Percentiles rank a stretch among this genome's conserved stretches.
Evolutionary conservation across 2,888 invertebrate genomes (phyloP).

Genomic region (Arrhopalites spinosus): DNA sequence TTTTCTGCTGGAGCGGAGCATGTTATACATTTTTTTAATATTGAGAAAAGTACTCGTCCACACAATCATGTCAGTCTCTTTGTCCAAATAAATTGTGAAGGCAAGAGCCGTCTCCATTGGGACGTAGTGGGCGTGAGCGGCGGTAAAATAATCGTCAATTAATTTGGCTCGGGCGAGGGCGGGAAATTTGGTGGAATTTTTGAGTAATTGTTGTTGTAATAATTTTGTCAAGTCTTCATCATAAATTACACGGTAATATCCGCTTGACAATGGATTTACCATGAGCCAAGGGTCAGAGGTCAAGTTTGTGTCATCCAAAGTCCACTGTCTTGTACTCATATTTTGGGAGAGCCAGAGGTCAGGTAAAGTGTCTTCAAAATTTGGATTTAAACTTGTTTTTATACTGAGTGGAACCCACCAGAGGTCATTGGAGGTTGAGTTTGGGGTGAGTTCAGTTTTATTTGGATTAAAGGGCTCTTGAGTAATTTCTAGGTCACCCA

Average conservation of each 20-base stretch:
- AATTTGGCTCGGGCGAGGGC: constrained; percentile 39
- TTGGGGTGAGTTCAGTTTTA: background rate
- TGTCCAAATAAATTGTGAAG: constrained; percentile 35
- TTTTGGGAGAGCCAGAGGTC: constrained; percentile 40
- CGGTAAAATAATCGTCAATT: constrained; percentile 47
- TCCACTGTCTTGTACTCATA: background rate
- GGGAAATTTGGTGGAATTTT: constrained; percentile 36
- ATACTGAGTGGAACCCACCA: constrained; percentile 40
- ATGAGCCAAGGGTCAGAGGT: constrained; percentile 37
- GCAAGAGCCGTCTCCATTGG: constrained; percentile 26
- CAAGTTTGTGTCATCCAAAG: background rate
- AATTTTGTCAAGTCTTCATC: constrained; percentile 36
- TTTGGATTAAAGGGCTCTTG: constrained; percentile 13
- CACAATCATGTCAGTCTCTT: constrained; percentile 36
- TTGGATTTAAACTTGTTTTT: background rate
- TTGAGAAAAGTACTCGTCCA: constrained; percentile 39
- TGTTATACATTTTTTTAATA: constrained; percentile 32
- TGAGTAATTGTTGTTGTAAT: constrained; percentile 36
- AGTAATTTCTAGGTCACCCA: background rate
- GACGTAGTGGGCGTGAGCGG: constrained; percentile 39
- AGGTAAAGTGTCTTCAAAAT: background rate
- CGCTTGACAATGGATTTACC: constrained; percentile 39
- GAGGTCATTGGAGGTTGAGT: background rate
- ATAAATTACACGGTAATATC: constrained; percentile 49
- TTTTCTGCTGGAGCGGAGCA: background rate